A percentile compares a stretch with the other conserved stretches of the same genome.
Conservation (phyloP, 2,113 vertebrate species). For the Corvus moneduloides region DNA sequence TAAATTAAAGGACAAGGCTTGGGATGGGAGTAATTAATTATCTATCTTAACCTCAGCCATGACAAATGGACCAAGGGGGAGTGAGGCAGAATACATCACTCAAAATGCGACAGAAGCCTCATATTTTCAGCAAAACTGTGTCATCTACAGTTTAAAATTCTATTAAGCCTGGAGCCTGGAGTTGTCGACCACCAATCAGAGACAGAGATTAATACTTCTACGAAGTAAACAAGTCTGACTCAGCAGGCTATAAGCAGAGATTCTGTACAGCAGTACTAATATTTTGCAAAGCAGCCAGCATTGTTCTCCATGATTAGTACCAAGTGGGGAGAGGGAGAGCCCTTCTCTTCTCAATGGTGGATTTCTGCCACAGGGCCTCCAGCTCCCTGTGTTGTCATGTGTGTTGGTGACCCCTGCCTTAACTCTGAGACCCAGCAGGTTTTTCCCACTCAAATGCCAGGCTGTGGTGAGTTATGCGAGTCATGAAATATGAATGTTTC, state of each 20-base stretch:
- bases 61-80: not conserved
- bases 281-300: conserved; percentile 34
- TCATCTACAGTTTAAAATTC: conserved; percentile 11
- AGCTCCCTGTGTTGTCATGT: accelerated
- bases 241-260: not conserved
- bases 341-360: not conserved
- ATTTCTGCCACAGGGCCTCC: not conserved
- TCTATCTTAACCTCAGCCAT: not conserved
- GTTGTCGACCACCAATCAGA: not conserved
- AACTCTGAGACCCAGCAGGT: not conserved
- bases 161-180: conserved; percentile 14
- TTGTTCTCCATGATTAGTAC: not conserved
- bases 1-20: conserved; percentile 16
- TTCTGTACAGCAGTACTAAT: not conserved
- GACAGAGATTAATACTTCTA: not conserved
- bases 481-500: not conserved
- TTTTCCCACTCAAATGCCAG: accelerated
- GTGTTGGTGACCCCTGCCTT: not conserved
- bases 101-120: not conserved
- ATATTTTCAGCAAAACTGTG: not conserved
- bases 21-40: conserved; percentile 10
- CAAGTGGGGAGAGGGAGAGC: not conserved
- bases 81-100: not conserved
- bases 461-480: accelerated
- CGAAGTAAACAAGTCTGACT: conserved; percentile 50